Conservation (phyloP, 2,113 vertebrate genomes). For the Argyrosomus japonicus region DNA sequence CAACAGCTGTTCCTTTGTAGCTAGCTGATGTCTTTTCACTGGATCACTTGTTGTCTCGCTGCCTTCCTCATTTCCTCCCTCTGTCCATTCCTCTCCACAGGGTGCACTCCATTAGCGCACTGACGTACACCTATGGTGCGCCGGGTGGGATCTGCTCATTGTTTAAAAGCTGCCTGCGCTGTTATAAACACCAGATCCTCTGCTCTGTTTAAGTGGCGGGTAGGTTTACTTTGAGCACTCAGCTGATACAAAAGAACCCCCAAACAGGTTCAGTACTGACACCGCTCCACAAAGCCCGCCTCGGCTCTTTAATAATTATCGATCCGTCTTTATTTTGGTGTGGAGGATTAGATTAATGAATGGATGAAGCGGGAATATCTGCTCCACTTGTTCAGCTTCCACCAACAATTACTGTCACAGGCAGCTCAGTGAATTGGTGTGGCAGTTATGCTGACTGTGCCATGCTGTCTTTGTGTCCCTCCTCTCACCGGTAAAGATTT, state of each 20-base stretch:
- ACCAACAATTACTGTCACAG: background rate
- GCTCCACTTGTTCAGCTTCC: background rate
- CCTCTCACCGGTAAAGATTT: conserved; percentile 1
- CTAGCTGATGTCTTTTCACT: conserved; percentile 21
- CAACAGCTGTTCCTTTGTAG: conserved; percentile 68
- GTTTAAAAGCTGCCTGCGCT: background rate
- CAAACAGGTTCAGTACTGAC: background rate
- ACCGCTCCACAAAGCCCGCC: background rate
- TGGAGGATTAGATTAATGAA: background rate
- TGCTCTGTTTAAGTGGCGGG: background rate
- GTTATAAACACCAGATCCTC: background rate
- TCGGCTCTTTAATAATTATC: background rate
- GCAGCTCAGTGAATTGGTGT: background rate
- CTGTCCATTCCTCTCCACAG: background rate
- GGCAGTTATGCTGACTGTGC: background rate
- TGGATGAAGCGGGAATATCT: background rate
- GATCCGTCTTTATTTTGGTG: background rate
- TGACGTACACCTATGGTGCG: background rate
- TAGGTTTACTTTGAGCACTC: background rate
- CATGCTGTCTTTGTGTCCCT: background rate
- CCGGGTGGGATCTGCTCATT: background rate
- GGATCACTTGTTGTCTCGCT: conserved; percentile 15
- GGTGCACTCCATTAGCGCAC: background rate
- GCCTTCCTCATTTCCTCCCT: background rate
- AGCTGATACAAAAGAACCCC: background rate